Evolutionary conservation across 2,797 vertebrate genomes (phyloP), one percentile per base, ranked within the genome.

Genomic region (Xerus rutilus): DNA sequence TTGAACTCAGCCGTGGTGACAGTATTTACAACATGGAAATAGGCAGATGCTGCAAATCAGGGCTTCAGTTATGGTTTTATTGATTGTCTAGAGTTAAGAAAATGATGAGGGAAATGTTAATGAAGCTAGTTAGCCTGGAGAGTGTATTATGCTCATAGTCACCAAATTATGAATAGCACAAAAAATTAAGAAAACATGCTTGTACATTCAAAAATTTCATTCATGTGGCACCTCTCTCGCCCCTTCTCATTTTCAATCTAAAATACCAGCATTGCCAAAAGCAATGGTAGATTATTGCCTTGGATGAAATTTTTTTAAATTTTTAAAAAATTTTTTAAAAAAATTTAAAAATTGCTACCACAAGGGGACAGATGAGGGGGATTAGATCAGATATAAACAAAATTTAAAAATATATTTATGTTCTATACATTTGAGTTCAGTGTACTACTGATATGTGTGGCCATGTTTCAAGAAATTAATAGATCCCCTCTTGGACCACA

Each of bases 81-180:
- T 70, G 32, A 83, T 28, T 70, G 74, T 64, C 23, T 67, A 79
- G 43, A 88, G n/a, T 93, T 79, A 91, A n/a, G 65, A 90, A 93
- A 83, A 70, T n/a, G 25, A 74, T 13, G 4, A 49, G 20, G 15
- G 4, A 86, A 62, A 57, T 57, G 32, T 52, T 52, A 91, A 52
- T 23, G 67, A 84, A 43, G 59, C 23, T 76, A 25, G 54, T 83
- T 74, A 79, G 43, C 70, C 5, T 77, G 69, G 25, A 49, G 49
- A 74, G 10, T 47, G 30, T 65, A 25, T 57, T 45, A 62, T 70
- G 30, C 67, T 73, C 84, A 1, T 30, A 32, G 43, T 77, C 20
- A 13, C 0, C 23, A 70, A 86, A 52, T 45, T 89, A 45, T 13
- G 65, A 94, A 62, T 45, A 47, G 45, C 69, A 84, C 12, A 67